Conservation (phyloP, 2,797 vertebrate species). For the Anniella stebbinsi region DNA sequence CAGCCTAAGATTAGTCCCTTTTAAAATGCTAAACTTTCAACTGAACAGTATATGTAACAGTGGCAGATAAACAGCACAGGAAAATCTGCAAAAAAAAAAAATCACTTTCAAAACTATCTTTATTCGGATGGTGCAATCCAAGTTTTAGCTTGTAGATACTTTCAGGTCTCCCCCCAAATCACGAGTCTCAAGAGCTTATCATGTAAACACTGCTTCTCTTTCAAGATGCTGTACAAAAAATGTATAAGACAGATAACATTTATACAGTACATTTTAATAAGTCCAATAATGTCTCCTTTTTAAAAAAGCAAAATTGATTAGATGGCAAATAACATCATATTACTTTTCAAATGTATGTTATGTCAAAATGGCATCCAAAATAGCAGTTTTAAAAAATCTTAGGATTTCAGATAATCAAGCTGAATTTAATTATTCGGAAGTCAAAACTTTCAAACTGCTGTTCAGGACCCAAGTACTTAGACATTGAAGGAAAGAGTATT, state of each 20-base stretch:
- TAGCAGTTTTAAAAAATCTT: slow-evolving; percentile 41
- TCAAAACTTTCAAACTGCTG: background rate
- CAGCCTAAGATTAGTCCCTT: background rate
- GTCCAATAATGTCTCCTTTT: slow-evolving; percentile 64
- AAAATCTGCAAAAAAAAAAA: slow-evolving; percentile 8
- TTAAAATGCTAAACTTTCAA: background rate
- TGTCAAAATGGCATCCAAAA: slow-evolving; percentile 70
- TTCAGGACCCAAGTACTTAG: slow-evolving; percentile 39
- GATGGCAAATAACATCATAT: slow-evolving; percentile 66
- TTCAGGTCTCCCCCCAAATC: slow-evolving; percentile 64
- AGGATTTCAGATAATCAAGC: slow-evolving; percentile 1
- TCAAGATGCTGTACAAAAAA: slow-evolving; percentile 67
- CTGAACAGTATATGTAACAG: background rate
- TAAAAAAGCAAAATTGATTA: slow-evolving; percentile 73
- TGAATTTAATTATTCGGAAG: background rate
- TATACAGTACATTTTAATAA: slow-evolving; percentile 70
- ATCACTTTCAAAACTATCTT: slow-evolving; percentile 72
- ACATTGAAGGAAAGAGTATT: background rate
- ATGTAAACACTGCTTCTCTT: slow-evolving; percentile 69
- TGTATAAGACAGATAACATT: slow-evolving; percentile 72
- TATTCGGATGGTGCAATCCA: slow-evolving; percentile 75
- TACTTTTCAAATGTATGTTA: slow-evolving; percentile 65
- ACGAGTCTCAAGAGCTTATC: slow-evolving; percentile 60
- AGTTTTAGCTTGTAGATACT: slow-evolving; percentile 59
- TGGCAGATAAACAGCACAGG: background rate